Base-by-base conservation (phyloP, 2,797 vertebrate species). In the Tolypeutes matacus region DNA sequence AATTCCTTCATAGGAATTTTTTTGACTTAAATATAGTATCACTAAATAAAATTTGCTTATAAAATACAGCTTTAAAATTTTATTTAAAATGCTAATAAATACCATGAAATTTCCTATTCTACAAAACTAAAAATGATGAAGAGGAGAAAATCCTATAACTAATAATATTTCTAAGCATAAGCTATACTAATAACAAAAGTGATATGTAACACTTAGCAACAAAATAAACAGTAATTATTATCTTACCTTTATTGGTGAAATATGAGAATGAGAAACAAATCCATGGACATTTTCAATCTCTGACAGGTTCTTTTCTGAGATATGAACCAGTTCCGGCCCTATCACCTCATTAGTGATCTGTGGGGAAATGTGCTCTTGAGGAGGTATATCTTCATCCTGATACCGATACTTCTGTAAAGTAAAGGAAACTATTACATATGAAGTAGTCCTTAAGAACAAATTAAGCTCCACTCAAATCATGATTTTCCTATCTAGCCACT, bases 241-340 rank as follows among this genome's bases (percentile, higher is more conserved):
- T 81, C 94, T 84, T 99, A 99, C 99, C 99, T 99, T 99, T 98
- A 99, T 98, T 39, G 99, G 99, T 2, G 99, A 99, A 98, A 99
- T 99, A 97, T 99, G 99, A 81, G 99, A 99, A 92, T 99, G 99
- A 78, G 99, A 99, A 97, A 99, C 99, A 96, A 99, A 99, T 94
- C 99, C 99, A 95, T 99, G 99, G 49, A 99, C 98, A 42, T 99
- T 99, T 97, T 99, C 99, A 56, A 99, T 99, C 98, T 99, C 99
- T 7, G 99, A 99, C 17, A 99, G 98, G 97, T 98, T 99, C 98
- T 99, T 99, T 98, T 99, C 99, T 0, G 99, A 99, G 25, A 99
- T 99, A 70, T 99, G 99, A 96, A 99, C 99, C 93, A 99, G 97
- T 98, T 99, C 99, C 0, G 99, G 99, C 39, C 98, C 99, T 0